Percentiles rank a stretch among this genome's conserved stretches.
Conservation (phyloP, 2,888 invertebrate genomes). For the Lissocephala sabroskyi region DNA sequence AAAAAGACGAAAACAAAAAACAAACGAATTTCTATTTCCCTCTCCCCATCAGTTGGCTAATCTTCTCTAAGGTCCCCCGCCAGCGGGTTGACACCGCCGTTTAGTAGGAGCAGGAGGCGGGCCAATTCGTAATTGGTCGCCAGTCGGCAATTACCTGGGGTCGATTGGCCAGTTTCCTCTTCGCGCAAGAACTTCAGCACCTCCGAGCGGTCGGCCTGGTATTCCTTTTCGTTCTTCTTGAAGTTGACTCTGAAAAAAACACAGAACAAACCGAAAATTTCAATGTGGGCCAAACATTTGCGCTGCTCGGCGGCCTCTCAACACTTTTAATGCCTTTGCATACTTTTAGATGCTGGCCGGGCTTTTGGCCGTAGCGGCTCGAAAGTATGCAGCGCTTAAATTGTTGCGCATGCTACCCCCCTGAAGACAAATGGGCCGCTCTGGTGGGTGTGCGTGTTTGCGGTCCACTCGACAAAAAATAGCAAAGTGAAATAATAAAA, state of each 20-base stretch:
- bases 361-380: conserved; percentile 13
- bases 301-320: neutral
- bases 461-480: too few species aligned
- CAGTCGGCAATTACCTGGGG: conserved; percentile 76
- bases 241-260: conserved; percentile 85
- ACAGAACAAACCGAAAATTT: conserved; percentile 1
- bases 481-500: too few species aligned
- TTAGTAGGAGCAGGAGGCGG: conserved; percentile 59
- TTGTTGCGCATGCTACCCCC: conserved; percentile 45
- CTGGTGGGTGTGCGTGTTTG: too few species aligned
- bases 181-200: conserved; percentile 93
- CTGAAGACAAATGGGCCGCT: too few species aligned
- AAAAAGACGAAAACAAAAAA: conserved; percentile 47
- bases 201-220: conserved; percentile 89
- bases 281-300: too few species aligned
- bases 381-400: conserved; percentile 40
- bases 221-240: conserved; percentile 94
- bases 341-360: conserved; percentile 32
- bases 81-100: conserved; percentile 64
- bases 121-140: conserved; percentile 60
- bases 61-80: neutral
- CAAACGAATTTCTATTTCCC: neutral
- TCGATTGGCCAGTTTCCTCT: conserved; percentile 82
- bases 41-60: too few species aligned
- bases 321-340: conserved; percentile 21